phyloP scores from a whole-genome alignment of 1,140 invertebrate genomes.

The Hirudo medicinalis region DNA sequence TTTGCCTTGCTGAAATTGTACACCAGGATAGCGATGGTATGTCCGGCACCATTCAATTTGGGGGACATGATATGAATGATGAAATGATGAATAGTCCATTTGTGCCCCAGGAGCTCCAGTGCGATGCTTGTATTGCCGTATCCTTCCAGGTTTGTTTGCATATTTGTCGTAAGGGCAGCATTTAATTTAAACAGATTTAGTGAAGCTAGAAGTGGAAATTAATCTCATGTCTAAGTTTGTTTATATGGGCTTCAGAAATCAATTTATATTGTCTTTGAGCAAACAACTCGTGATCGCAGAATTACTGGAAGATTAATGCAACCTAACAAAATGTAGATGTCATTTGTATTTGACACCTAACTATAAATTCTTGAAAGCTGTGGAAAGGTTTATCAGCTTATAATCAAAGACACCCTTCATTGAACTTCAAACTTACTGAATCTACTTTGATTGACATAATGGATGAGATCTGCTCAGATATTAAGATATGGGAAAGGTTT shows the following conservation, averaged over 20 bases:
- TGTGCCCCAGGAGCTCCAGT: slow-evolving; percentile 34
- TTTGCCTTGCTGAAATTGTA: background rate
- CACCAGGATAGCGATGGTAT: slow-evolving; percentile 14
- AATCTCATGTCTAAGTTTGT: too few relatives aligned
- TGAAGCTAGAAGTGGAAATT: too few relatives aligned
- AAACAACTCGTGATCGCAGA: too few relatives aligned
- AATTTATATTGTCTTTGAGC: too few relatives aligned
- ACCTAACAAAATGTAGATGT: background rate
- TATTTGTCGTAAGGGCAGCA: background rate
- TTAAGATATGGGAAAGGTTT: slow-evolving; percentile 13
- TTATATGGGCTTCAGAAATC: too few relatives aligned
- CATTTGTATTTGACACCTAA: background rate
- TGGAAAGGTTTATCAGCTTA: slow-evolving; percentile 4
- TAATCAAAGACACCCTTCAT: slow-evolving; percentile 9
- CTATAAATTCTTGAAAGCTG: background rate
- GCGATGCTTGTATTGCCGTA: slow-evolving; percentile 36
- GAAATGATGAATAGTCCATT: slow-evolving; percentile 33
- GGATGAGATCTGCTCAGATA: slow-evolving; percentile 27
- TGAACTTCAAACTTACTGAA: slow-evolving; percentile 25
- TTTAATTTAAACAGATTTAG: background rate
- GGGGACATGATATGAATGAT: slow-evolving; percentile 28
- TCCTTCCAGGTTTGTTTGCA: slow-evolving; percentile 29
- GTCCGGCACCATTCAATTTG: slow-evolving; percentile 24
- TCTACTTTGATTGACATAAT: slow-evolving; percentile 28
- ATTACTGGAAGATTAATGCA: too few relatives aligned